Conservation (phyloP, 2,888 invertebrate genomes). For the Tachina lurida region DNA sequence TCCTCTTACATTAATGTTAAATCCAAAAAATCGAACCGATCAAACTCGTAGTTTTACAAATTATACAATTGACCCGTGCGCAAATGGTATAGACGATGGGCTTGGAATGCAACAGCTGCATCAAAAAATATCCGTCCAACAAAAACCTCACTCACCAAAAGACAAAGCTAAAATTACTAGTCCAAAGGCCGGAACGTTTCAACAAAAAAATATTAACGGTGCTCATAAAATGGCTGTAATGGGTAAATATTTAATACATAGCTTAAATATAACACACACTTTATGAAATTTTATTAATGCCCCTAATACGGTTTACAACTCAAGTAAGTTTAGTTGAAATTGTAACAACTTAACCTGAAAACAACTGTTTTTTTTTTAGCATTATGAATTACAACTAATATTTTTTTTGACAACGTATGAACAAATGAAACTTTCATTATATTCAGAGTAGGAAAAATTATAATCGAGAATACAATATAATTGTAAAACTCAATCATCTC, state of each 20-base stretch:
- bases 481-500: no score
- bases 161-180: slow-evolving; percentile 57
- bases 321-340: no score
- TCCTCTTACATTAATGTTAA: slow-evolving; percentile 84
- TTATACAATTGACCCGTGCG: slow-evolving; percentile 39
- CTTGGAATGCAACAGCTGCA: slow-evolving; percentile 38
- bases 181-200: slow-evolving; percentile 39
- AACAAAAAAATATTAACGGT: slow-evolving; percentile 13
- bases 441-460: no score
- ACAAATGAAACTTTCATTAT: no score
- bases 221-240: slow-evolving; percentile 32
- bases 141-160: slow-evolving; percentile 54
- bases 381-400: no score
- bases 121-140: slow-evolving; percentile 52
- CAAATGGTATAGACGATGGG: slow-evolving; percentile 39
- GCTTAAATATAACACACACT: not conserved
- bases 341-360: no score
- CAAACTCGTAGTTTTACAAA: slow-evolving; percentile 8
- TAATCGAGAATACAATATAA: no score
- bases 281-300: not conserved
- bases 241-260: slow-evolving; percentile 4
- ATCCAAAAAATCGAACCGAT: slow-evolving; percentile 71
- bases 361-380: no score
- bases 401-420: no score
- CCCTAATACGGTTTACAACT: no score